Evolutionary conservation across 2,113 vertebrate species (phyloP).

Genomic region (Sciurus niger): DNA sequence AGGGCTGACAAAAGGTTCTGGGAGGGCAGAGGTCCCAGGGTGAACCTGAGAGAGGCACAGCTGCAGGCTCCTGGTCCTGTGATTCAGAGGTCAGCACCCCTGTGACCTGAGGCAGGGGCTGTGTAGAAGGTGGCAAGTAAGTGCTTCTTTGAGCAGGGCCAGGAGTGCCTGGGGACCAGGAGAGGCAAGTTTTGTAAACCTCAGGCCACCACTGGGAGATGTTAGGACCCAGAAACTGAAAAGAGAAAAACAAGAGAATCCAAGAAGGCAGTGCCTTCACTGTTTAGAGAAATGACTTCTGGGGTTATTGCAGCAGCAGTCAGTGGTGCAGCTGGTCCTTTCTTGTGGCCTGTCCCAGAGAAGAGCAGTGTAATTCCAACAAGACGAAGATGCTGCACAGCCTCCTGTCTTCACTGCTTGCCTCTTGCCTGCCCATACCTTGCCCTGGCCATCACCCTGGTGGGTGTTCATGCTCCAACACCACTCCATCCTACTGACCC

Average conservation of each 20-base stretch:
- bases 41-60: too few species aligned
- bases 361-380: neutral
- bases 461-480: neutral
- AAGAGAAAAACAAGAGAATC: neutral
- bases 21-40: too few species aligned
- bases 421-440: neutral
- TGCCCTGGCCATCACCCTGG: too few species aligned
- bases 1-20: neutral
- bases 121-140: neutral
- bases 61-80: too few species aligned
- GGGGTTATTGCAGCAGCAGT: too few species aligned
- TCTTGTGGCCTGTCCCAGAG: neutral
- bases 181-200: neutral
- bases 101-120: neutral
- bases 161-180: neutral
- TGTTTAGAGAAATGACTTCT: neutral
- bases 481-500: too few species aligned
- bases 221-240: neutral
- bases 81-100: too few species aligned
- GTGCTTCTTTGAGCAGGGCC: neutral
- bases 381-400: neutral
- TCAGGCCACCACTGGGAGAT: neutral
- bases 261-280: neutral
- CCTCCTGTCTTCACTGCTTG: neutral
- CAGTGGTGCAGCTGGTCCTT: neutral